Evolutionary conservation across 2,113 vertebrate genomes (phyloP), one percentile per base, ranked within the genome.

Genomic region (Pteruthius melanotis): DNA sequence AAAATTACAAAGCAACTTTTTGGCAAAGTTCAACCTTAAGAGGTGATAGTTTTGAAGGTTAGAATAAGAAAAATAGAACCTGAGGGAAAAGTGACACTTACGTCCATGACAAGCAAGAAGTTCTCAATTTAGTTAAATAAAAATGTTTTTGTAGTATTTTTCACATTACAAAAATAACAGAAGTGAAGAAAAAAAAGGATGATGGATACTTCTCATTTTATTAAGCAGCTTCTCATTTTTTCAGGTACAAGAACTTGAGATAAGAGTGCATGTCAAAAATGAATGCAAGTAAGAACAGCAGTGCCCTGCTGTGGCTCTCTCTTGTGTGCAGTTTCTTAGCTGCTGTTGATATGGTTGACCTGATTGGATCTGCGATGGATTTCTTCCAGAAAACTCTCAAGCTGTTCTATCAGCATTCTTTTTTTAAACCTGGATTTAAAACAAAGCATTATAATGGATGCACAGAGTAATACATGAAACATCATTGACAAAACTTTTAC

Each of bases 381-480:
- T 97, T 99, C 99, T 92, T 99, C 99, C 68, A 99, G 98, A 97
- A 99, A 99, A 96, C 98, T 98, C 96, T 99, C 99, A 89, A 99
- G 98, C 92, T 99, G 99, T 98, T 99, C 99, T 86, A 99, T 99
- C 95, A 99, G 98, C 98, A 99, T 99, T 71, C 99, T 97, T 94
- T 99, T 99, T 98, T 99, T 99, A 98, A 99, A 99, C 97, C 99
- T 99, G 97, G 35, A 92, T 84, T 74, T 75, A 96, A 95, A 79
- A 83, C 45, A 87, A 93, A 93, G n/a, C 44, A 76, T 52, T 89
- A 96, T 42, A 56, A 93, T 76, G 20, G 80, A 64, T 56, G 65
- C 47, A 93, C 40, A 95, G n/a, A 96, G 19, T 47, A 90, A 83
- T 23, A 94, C 30, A 75, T 47, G 27, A 87, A 95, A 79, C 13